phyloP scores from a whole-genome alignment of 2,113 vertebrate genomes.

The Sialia sialis region DNA sequence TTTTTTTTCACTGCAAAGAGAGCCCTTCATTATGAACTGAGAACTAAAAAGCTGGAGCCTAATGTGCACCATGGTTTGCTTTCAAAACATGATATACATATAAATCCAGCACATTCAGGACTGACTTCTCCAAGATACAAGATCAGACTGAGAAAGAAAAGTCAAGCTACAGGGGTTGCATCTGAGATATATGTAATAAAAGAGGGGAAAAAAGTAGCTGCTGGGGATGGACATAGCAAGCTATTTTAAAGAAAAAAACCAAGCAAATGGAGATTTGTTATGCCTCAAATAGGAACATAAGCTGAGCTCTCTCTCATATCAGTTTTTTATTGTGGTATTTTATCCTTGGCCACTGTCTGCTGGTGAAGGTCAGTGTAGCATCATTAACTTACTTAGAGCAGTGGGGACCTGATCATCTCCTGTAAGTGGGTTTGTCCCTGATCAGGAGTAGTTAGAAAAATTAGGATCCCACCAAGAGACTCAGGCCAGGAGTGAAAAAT shows the following conservation, averaged over 20 bases:
- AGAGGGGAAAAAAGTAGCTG: background rate
- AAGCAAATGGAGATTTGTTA: background rate
- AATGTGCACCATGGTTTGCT: background rate
- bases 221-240: background rate
- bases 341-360: background rate
- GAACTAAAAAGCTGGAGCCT: constrained; percentile 64
- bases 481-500: background rate
- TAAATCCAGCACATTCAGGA: background rate
- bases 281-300: background rate
- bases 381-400: background rate
- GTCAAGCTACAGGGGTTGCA: background rate
- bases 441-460: background rate
- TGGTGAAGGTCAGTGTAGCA: background rate
- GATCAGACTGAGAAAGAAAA: background rate
- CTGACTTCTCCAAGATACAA: background rate
- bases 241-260: background rate
- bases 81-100: constrained; percentile 6
- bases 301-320: background rate
- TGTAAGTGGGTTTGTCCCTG: background rate
- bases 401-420: background rate
- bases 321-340: background rate
- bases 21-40: constrained; percentile 57
- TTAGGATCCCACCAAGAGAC: background rate
- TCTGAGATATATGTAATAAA: constrained; percentile 27
- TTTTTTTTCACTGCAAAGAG: constrained; percentile 33